Evolutionary conservation across 30 jellyfish, hydroid and myxozoan genomes (phyloP).

Genomic region (Pseudorhiza aurosa): DNA sequence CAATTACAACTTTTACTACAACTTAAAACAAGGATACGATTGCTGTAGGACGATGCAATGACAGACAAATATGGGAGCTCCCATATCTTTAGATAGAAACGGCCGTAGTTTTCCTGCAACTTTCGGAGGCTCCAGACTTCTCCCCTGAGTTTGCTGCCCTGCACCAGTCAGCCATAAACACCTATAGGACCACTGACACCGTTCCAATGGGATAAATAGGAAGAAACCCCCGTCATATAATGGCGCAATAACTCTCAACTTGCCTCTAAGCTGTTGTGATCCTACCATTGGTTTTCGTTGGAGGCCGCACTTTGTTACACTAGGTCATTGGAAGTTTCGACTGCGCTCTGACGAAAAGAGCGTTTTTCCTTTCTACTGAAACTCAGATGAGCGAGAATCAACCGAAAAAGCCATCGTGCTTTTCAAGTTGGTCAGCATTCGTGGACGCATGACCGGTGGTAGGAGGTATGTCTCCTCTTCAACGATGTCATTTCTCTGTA

Average conservation of each 20-base stretch:
- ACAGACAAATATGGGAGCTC: too few species aligned
- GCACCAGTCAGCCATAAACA: too few species aligned
- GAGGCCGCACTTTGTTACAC: not conserved
- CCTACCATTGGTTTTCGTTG: not conserved
- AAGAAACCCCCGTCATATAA: constrained; percentile 4
- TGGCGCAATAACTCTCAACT: not conserved
- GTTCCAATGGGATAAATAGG: too few species aligned
- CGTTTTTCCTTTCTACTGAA: not conserved
- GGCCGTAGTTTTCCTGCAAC: too few species aligned
- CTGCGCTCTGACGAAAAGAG: not conserved
- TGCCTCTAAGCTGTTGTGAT: not conserved
- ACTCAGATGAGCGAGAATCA: constrained; percentile 9
- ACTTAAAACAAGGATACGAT: too few species aligned
- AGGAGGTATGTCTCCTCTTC: constrained; percentile 26
- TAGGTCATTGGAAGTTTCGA: not conserved
- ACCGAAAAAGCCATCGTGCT: constrained; percentile 47
- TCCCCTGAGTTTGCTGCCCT: too few species aligned
- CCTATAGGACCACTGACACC: too few species aligned
- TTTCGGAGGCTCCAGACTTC: too few species aligned
- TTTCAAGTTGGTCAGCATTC: constrained; percentile 68
- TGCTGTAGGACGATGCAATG: too few species aligned
- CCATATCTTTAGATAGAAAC: too few species aligned
- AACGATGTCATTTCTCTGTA: not conserved
- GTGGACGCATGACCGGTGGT: constrained; percentile 70
- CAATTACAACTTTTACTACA: too few species aligned